These are phyloP conservation scores for Myanophis thanlyinensis DNA, from an alignment of 2,113 vertebrate genomes.

Conservation along the genomic window DNA sequence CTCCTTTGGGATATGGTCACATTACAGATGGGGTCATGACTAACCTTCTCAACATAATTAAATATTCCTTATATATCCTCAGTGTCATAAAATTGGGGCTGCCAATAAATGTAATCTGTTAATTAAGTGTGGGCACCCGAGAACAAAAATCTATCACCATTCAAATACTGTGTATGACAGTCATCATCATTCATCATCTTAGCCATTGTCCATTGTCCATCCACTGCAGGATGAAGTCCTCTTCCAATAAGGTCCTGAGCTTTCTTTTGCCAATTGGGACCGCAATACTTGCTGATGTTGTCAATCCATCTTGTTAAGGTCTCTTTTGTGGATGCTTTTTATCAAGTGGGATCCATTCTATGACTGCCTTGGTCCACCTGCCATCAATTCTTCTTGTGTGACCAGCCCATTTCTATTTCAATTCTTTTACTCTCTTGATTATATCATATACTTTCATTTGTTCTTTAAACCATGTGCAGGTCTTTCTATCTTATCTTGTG, in stretches of 20 bases:
- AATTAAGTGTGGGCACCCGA: not conserved
- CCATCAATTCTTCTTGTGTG: not conserved
- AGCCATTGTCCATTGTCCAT: not conserved
- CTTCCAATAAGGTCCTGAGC: not conserved
- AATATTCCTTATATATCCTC: not conserved
- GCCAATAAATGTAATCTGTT: not conserved
- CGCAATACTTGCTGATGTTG: not conserved
- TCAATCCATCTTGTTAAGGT: not conserved
- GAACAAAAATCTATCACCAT: not conserved
- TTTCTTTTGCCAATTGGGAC: not conserved
- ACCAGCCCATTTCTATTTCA: not conserved
- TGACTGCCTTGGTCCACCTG: not conserved
- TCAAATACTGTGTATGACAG: not conserved
- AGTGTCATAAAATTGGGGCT: not conserved
- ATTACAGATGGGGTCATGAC: not conserved
- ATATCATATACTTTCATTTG: not conserved
- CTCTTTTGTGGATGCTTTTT: not conserved
- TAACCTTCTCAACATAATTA: not conserved
- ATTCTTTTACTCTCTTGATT: not conserved
- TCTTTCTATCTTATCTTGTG: not conserved
- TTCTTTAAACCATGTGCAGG: not conserved
- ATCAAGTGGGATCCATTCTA: not conserved
- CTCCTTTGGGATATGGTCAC: not conserved
- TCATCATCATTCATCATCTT: not conserved
- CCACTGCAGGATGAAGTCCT: not conserved